Evolutionary conservation across 2,888 invertebrate genomes (phyloP).

Genomic region (Trypoxylon attenuatum): DNA sequence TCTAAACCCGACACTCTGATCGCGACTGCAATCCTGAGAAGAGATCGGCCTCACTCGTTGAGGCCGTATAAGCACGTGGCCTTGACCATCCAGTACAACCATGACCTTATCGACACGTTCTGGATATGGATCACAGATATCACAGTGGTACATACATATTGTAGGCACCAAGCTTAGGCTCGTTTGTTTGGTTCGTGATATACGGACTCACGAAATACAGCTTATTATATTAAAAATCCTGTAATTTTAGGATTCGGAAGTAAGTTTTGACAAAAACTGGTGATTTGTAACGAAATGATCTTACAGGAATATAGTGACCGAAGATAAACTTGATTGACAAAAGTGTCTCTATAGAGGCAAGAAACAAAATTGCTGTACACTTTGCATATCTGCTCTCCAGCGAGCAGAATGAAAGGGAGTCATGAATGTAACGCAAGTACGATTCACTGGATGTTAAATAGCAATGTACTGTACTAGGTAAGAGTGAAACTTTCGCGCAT

Average conservation of each 20-base stretch:
- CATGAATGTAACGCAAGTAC: slow-evolving; percentile 9
- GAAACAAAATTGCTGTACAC: too few species aligned
- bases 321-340: too few species aligned
- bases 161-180: too few species aligned
- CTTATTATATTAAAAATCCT: too few species aligned
- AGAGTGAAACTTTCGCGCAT: slow-evolving; percentile 38
- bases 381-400: too few species aligned
- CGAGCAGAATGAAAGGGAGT: background rate
- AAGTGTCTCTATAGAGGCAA: too few species aligned
- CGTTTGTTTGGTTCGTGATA: too few species aligned
- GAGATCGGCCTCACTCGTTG: slow-evolving; percentile 22
- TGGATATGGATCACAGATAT: slow-evolving; percentile 17
- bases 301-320: too few species aligned
- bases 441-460: slow-evolving; percentile 24
- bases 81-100: slow-evolving; percentile 41
- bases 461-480: slow-evolving; percentile 28
- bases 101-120: slow-evolving; percentile 39
- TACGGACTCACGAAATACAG: too few species aligned
- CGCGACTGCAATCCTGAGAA: slow-evolving; percentile 36
- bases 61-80: slow-evolving; percentile 26
- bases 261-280: too few species aligned
- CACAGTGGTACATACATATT: background rate
- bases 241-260: too few species aligned
- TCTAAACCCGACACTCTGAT: slow-evolving; percentile 47
- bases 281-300: too few species aligned